Evolutionary conservation across 1,140 invertebrate species (phyloP).

Genomic region (Neodiprion virginianus): DNA sequence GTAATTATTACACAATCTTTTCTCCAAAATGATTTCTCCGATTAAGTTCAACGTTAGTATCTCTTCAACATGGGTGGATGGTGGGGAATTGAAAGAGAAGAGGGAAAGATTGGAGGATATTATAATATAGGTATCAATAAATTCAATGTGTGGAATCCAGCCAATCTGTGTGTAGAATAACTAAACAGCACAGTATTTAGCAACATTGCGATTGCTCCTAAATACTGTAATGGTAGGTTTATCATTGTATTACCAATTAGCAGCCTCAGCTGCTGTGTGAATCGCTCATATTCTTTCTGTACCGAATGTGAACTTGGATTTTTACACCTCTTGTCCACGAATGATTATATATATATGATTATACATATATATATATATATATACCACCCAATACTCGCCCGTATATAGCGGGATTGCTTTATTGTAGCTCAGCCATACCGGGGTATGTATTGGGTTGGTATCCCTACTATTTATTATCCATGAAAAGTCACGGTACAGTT

Average conservation of each 20-base stretch:
- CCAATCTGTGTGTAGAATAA: background rate
- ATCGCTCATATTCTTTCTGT: background rate
- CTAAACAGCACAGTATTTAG: background rate
- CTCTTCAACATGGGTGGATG: background rate
- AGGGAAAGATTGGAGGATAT: background rate
- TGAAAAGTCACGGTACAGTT: no score
- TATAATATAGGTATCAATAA: background rate
- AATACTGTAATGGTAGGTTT: background rate
- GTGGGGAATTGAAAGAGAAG: background rate
- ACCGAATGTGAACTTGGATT: background rate
- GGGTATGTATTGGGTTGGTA: no score
- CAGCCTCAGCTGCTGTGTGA: no score
- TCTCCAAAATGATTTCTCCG: background rate
- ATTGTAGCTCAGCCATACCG: no score
- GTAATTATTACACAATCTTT: background rate
- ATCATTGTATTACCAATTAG: no score
- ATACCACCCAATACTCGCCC: no score
- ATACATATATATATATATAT: no score
- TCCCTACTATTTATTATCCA: no score
- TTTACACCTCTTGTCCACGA: no score
- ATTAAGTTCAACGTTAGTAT: background rate
- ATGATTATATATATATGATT: no score
- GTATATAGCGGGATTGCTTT: no score
- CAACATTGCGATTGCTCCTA: background rate
- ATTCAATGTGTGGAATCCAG: constrained; percentile 1